These are phyloP conservation scores for Helogale parvula DNA, from an alignment of 2,113 vertebrate genomes.

Conservation along the genomic window DNA sequence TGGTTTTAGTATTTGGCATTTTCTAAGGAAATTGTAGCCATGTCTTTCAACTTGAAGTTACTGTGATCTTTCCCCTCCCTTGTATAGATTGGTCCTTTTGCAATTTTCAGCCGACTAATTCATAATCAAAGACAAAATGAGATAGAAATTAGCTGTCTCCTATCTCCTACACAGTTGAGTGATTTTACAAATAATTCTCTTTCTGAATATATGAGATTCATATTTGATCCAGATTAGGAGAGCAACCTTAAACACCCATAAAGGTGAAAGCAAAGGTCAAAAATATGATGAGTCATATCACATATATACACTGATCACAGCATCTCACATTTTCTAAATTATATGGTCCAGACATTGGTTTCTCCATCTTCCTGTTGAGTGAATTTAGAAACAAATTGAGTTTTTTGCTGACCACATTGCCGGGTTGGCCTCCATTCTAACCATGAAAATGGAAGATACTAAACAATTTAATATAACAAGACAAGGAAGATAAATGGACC, in stretches of 20 bases:
- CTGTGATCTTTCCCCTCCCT: background rate
- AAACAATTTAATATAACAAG: slow-evolving; percentile 53
- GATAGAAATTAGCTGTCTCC: slow-evolving; percentile 54
- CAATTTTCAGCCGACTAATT: slow-evolving; percentile 51
- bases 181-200: slow-evolving; percentile 60
- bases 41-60: background rate
- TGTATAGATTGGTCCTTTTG: background rate
- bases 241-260: background rate
- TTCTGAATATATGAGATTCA: slow-evolving; percentile 40
- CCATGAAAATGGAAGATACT: slow-evolving; percentile 38
- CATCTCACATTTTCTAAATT: background rate
- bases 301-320: background rate
- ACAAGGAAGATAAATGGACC: slow-evolving; percentile 43
- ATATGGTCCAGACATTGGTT: background rate
- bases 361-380: slow-evolving; percentile 4
- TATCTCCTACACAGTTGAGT: slow-evolving; percentile 55
- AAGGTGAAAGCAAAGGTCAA: slow-evolving; percentile 25
- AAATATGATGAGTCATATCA: background rate
- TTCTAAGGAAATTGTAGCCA: slow-evolving; percentile 24
- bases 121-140: slow-evolving; percentile 62
- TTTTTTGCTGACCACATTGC: slow-evolving; percentile 18
- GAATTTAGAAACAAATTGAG: slow-evolving; percentile 21
- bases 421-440: background rate
- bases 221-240: slow-evolving; percentile 46
- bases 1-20: background rate